phyloP scores from a whole-genome alignment of 2,113 vertebrate genomes.

The Agapornis roseicollis region DNA sequence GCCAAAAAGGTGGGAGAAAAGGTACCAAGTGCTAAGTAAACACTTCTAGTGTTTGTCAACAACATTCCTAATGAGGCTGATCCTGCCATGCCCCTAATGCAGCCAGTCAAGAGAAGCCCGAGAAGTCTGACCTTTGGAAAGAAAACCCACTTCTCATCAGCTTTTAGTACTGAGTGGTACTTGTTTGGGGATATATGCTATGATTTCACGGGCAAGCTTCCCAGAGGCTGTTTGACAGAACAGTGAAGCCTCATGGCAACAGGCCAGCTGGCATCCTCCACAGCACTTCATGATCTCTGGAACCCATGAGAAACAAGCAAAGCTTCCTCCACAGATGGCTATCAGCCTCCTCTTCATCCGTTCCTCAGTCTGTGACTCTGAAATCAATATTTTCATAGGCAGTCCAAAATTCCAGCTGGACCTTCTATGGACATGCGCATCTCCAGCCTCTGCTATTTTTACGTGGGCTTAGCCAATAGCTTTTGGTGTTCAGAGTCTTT shows the following conservation, averaged over 20 bases:
- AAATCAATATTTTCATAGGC: constrained; percentile 30
- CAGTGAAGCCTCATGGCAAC: constrained; percentile 2
- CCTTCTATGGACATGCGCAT: neutral
- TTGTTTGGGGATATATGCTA: neutral
- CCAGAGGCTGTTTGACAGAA: constrained; percentile 9
- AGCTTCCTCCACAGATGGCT: constrained; percentile 58
- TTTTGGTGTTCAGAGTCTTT: neutral
- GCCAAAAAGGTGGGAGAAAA: neutral
- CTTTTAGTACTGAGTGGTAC: neutral
- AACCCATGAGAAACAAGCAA: constrained; percentile 8
- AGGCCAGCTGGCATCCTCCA: constrained; percentile 20
- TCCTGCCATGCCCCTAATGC: neutral
- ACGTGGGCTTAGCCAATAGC: neutral
- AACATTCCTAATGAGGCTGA: neutral
- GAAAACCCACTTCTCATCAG: neutral
- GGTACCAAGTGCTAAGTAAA: neutral
- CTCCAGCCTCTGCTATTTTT: neutral
- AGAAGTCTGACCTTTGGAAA: neutral
- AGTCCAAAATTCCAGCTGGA: neutral
- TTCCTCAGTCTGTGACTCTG: neutral
- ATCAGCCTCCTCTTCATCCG: constrained; percentile 27
- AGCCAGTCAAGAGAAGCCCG: neutral
- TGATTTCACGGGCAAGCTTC: constrained; percentile 3
- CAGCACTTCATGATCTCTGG: constrained; percentile 24
- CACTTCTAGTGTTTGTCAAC: neutral